Conservation (phyloP, 2,797 vertebrate genomes). For the Phrynocephalus vlangalii region DNA sequence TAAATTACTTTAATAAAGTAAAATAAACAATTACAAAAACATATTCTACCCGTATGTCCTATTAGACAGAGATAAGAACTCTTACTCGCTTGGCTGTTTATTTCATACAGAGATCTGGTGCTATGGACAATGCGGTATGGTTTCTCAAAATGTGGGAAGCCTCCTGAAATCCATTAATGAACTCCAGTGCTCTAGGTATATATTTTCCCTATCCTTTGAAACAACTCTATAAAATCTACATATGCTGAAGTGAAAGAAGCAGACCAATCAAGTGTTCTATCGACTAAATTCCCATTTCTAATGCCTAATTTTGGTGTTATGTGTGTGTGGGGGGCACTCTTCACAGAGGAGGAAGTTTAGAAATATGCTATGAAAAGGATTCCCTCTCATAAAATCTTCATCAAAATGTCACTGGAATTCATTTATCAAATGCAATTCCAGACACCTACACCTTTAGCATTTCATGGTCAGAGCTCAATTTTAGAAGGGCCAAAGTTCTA, state of each 20-base stretch:
- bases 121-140: background rate
- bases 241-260: background rate
- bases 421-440: background rate
- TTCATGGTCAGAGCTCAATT: background rate
- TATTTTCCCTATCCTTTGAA: background rate
- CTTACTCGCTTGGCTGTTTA: background rate
- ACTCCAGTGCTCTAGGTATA: background rate
- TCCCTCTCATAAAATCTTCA: background rate
- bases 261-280: background rate
- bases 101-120: background rate
- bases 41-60: background rate
- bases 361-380: background rate
- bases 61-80: background rate
- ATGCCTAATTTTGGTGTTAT: background rate
- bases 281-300: background rate
- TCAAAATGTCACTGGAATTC: background rate
- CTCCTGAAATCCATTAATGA: background rate
- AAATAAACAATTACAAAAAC: background rate
- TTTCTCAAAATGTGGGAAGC: background rate
- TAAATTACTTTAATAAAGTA: background rate
- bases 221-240: background rate
- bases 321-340: no score
- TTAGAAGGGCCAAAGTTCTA: conserved; percentile 44
- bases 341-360: background rate
- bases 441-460: background rate